phyloP scores from a whole-genome alignment of 2,888 invertebrate genomes.

The Paralinhomoeus sp. region DNA sequence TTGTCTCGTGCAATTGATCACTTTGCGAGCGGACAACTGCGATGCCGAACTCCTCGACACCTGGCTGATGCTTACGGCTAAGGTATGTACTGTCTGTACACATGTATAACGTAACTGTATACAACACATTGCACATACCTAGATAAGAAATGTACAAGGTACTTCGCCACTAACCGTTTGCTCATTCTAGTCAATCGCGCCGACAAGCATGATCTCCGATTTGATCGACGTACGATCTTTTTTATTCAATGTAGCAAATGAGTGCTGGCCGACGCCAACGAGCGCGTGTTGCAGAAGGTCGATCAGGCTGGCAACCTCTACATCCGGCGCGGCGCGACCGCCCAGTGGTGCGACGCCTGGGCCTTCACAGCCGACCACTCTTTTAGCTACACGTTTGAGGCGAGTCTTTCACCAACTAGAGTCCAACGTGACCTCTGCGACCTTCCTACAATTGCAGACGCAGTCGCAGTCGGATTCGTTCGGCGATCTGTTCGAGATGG shows the following conservation, averaged over 20 bases:
- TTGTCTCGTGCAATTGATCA: too few species aligned
- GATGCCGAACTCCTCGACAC: neutral
- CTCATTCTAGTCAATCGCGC: too few species aligned
- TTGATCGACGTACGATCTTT: too few species aligned
- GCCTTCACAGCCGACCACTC: neutral
- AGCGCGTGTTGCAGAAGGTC: neutral
- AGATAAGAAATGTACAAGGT: too few species aligned
- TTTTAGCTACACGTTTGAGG: neutral
- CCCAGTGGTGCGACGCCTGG: neutral
- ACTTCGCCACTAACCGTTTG: too few species aligned
- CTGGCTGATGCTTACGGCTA: neutral
- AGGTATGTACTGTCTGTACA: neutral
- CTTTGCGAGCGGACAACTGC: too few species aligned
- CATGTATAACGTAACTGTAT: neutral
- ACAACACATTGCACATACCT: too few species aligned
- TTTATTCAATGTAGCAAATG: too few species aligned
- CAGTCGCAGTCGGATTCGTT: too few species aligned
- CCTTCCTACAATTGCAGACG: too few species aligned
- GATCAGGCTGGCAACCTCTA: neutral
- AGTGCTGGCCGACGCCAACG: too few species aligned
- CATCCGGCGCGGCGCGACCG: neutral
- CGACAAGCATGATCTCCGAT: too few species aligned
- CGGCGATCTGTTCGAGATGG: neutral
- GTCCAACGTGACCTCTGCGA: neutral
- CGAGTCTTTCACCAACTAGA: neutral